These are phyloP conservation scores for Tribolium madens DNA, from an alignment of 1,140 invertebrate genomes.

Conservation along the genomic window DNA sequence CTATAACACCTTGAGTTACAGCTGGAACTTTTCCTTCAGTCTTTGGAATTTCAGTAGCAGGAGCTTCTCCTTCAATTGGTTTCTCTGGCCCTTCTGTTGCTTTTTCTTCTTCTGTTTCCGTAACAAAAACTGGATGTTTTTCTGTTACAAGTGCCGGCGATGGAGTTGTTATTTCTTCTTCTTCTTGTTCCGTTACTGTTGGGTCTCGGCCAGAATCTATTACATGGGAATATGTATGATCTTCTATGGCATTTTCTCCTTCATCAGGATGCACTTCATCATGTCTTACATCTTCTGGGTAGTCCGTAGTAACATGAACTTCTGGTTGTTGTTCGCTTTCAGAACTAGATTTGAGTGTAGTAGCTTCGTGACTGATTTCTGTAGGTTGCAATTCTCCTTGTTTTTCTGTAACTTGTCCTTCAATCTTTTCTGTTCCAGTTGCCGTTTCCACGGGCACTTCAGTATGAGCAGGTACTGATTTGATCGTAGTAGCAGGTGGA, in stretches of 20 bases:
- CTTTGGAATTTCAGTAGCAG: slow-evolving; percentile 19
- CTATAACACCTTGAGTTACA: slow-evolving; percentile 38
- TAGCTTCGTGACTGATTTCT: not conserved
- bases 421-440: not conserved
- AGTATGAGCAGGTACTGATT: not conserved
- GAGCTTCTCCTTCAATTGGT: slow-evolving; percentile 35
- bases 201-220: not conserved
- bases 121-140: not conserved
- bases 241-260: not conserved
- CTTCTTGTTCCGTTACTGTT: not conserved
- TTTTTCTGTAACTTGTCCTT: slow-evolving; percentile 6
- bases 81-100: not conserved
- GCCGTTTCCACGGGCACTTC: not conserved
- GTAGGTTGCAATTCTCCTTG: not conserved
- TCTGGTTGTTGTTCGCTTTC: not conserved
- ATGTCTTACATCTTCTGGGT: not conserved
- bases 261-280: not conserved
- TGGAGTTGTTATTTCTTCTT: slow-evolving; percentile 13
- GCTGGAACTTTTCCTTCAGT: slow-evolving; percentile 26
- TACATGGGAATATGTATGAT: not conserved
- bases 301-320: not conserved
- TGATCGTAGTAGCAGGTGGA: not conserved
- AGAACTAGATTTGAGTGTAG: not conserved
- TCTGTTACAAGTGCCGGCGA: slow-evolving; percentile 12
- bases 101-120: not conserved